Evolutionary conservation across 1,140 invertebrate genomes (phyloP).

Genomic region (Oncopeltus fasciatus): DNA sequence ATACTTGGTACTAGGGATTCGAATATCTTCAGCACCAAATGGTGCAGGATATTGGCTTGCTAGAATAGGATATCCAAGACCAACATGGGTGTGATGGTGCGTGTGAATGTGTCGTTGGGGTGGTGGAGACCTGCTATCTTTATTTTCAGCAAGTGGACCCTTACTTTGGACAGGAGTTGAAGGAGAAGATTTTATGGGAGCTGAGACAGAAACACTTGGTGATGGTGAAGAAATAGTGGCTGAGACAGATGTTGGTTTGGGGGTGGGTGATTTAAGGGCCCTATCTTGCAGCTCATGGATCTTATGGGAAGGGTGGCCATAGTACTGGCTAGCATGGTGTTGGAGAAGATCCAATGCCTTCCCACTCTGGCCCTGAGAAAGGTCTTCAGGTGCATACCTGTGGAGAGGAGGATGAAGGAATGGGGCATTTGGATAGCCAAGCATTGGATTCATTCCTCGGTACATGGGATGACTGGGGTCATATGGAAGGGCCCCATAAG

Average conservation of each 20-base stretch:
- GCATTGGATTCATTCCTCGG: slow-evolving; percentile 47
- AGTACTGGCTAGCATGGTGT: slow-evolving; percentile 64
- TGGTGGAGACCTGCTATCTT: slow-evolving; percentile 44
- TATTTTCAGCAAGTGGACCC: slow-evolving; percentile 20
- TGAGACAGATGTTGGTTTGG: slow-evolving; percentile 35
- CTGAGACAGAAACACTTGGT: slow-evolving; percentile 40
- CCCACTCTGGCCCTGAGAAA: slow-evolving; percentile 43
- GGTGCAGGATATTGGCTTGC: slow-evolving; percentile 60
- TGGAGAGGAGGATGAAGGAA: slow-evolving; percentile 44
- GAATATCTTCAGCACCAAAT: no score
- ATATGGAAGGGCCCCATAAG: slow-evolving; percentile 59
- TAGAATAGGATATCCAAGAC: slow-evolving; percentile 69
- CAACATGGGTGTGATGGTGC: slow-evolving; percentile 87
- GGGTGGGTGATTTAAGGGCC: slow-evolving; percentile 61
- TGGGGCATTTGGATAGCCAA: slow-evolving; percentile 61
- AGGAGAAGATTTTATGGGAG: slow-evolving; percentile 36
- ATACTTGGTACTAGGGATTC: no score
- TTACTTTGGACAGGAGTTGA: slow-evolving; percentile 24
- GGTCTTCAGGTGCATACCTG: slow-evolving; percentile 64
- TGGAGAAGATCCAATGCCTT: slow-evolving; percentile 72
- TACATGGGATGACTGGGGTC: slow-evolving; percentile 63
- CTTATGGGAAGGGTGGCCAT: slow-evolving; percentile 69
- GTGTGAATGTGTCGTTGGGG: slow-evolving; percentile 86
- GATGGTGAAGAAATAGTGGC: slow-evolving; percentile 36
- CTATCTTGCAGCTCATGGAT: slow-evolving; percentile 84